A percentile compares a stretch with the other conserved stretches of the same genome.
These are phyloP conservation scores for Meloidogyne floridensis DNA, from an alignment of 1,140 invertebrate genomes.

Conservation along the genomic window DNA sequence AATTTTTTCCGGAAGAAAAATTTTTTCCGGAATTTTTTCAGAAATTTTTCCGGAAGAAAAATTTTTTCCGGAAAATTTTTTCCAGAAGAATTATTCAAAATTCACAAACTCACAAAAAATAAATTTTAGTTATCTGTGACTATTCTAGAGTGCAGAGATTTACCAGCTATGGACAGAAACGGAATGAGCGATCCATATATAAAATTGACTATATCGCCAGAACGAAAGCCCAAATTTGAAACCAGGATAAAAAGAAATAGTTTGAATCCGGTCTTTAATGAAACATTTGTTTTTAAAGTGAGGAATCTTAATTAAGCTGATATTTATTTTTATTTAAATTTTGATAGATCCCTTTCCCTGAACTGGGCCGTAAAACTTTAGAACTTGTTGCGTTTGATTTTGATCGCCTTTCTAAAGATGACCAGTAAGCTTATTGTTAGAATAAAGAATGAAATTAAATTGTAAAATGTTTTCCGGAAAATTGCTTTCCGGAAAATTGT, in stretches of 20 bases:
- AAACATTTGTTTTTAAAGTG: slow-evolving; percentile 98
- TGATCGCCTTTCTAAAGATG: slow-evolving; percentile 98
- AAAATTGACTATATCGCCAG: slow-evolving; percentile 74
- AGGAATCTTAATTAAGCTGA: neutral
- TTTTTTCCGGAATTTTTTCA: no score
- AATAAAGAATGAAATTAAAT: no score
- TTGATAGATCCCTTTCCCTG: slow-evolving; percentile 85
- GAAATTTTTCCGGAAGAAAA: no score
- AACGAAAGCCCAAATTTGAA: slow-evolving; percentile 99
- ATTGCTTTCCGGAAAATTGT: neutral
- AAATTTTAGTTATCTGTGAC: slow-evolving; percentile 55
- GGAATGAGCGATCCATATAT: slow-evolving; percentile 66
- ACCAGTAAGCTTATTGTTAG: slow-evolving; percentile 71
- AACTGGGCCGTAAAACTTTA: slow-evolving; percentile 95
- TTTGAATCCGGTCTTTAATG: slow-evolving; percentile 90
- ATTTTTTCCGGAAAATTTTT: no score
- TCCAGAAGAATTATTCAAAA: no score
- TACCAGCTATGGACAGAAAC: slow-evolving; percentile 65
- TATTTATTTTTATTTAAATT: slow-evolving; percentile 1
- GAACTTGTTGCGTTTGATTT: slow-evolving; percentile 99
- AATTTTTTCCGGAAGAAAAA: no score
- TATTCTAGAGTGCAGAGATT: slow-evolving; percentile 56
- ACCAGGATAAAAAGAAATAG: slow-evolving; percentile 99
- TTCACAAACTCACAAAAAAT: no score
- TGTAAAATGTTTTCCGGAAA: no score